These are phyloP conservation scores for Drosophila sechellia DNA, from an alignment of 1,140 invertebrate species.

Conservation along the genomic window DNA sequence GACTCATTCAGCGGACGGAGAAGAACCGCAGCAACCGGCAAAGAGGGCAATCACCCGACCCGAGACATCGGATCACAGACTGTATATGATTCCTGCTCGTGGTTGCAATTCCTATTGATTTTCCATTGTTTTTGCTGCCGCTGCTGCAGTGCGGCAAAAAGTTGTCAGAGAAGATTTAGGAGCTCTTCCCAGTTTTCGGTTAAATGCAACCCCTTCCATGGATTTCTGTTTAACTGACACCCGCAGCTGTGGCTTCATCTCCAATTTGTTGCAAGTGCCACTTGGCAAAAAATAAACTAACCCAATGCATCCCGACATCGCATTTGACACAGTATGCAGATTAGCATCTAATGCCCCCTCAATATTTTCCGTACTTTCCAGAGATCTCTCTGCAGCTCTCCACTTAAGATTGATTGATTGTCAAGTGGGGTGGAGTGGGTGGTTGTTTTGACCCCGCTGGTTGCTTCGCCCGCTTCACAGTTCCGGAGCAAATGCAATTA, in stretches of 20 bases:
- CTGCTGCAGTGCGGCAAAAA: constrained; percentile 55
- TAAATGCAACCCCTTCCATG: constrained; percentile 22
- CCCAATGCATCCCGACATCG: constrained; percentile 35
- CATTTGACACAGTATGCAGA: constrained; percentile 79
- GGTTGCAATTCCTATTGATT: constrained; percentile 82
- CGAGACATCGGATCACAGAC: constrained; percentile 41
- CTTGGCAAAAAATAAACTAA: constrained; percentile 62
- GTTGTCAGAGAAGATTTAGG: constrained; percentile 37
- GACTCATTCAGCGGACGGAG: constrained; percentile 44
- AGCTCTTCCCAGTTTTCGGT: constrained; percentile 21
- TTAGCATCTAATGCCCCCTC: constrained; percentile 70
- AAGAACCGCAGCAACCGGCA: constrained; percentile 67
- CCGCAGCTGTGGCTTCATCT: constrained; percentile 56
- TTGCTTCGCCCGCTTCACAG: constrained; percentile 9
- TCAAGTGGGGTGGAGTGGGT: constrained; percentile 44
- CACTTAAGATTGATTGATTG: constrained; percentile 80
- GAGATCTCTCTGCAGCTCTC: constrained; percentile 39
- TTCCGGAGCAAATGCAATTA: constrained; percentile 43
- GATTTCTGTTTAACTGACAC: constrained; percentile 28
- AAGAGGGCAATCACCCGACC: constrained; percentile 79
- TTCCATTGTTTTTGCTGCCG: constrained; percentile 50
- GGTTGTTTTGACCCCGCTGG: constrained; percentile 23
- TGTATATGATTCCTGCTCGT: constrained; percentile 54
- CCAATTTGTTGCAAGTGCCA: constrained; percentile 76
- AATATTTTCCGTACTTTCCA: constrained; percentile 3